Evolutionary conservation across 1,140 invertebrate genomes (phyloP), one percentile per base, ranked within the genome.

Genomic region (Saxidomus purpurata): DNA sequence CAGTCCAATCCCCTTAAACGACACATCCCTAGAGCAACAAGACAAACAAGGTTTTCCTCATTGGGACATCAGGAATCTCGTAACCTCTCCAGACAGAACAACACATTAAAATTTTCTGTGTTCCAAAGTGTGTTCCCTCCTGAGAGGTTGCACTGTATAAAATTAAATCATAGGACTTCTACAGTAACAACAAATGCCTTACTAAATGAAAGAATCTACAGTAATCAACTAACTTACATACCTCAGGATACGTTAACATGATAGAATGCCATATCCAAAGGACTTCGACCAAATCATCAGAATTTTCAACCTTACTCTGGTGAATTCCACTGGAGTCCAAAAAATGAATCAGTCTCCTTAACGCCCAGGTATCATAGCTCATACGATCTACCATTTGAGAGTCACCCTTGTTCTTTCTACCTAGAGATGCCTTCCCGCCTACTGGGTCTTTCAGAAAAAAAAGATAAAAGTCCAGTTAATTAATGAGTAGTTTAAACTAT

Each of bases 221-320:
- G n/a, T n/a, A n/a, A n/a, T n/a, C 4, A 31, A 31, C 22, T 13
- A 40, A 25, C 11, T 22, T 77, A 77, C 40, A 22, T 76, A 87
- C 85, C 71, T 79, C 71, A 55, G 85, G 85, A 40, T 79, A 87
- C 4, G 85, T 76, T 6, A 38, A 31, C 11, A 79, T n/a, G 38
- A 87, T 79, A 47, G 79, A 87, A 79, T 87, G 85, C 85, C 85
- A 87, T 28, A 67, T 71, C 38, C 36, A 52, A 17, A 84, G n/a
- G n/a, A 47, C 9, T 0, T 13, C 9, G 11, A n/a, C 61, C 47
- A 43, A 17, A 36, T 52, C 28, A 71, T 67, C 61, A 6, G 22
- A 52, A 52, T 17, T 31, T 22, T 77, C 61, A 9, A 40, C 25
- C 17, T 63, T 19, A 25, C 13, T 25, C 28, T 59, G 9, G 9